A percentile compares a stretch with the other conserved stretches of the same genome.
Evolutionary conservation across 2,797 vertebrate species (phyloP).

Genomic region (Trichosurus vulpecula): DNA sequence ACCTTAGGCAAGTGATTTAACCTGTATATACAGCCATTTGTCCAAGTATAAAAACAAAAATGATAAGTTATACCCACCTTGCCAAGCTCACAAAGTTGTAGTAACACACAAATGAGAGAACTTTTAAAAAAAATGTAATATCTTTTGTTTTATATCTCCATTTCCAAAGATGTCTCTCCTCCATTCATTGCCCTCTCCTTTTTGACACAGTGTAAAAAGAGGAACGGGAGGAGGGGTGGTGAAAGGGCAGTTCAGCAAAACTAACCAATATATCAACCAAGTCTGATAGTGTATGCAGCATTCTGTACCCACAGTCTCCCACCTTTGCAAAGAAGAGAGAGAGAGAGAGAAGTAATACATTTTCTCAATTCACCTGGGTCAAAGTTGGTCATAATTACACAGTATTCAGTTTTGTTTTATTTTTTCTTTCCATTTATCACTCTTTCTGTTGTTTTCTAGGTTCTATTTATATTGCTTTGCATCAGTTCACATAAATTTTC

Average conservation of each 20-base stretch:
- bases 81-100: background rate
- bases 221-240: background rate
- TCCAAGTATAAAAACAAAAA: background rate
- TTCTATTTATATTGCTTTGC: background rate
- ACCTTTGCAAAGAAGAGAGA: background rate
- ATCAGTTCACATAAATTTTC: background rate
- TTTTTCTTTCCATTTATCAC: background rate
- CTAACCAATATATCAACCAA: background rate
- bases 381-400: background rate
- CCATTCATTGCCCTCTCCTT: background rate
- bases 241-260: background rate
- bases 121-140: background rate
- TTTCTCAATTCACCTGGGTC: background rate
- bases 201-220: background rate
- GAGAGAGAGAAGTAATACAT: background rate
- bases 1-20: background rate
- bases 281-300: background rate
- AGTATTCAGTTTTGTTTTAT: background rate
- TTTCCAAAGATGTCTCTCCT: background rate
- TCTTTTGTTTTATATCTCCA: background rate
- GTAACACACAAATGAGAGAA: background rate
- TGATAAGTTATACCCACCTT: background rate
- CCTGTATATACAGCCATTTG: background rate
- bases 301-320: background rate
- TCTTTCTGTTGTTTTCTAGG: background rate